Base-by-base conservation (phyloP, 2,113 vertebrate species). In the Oceanites oceanicus region DNA sequence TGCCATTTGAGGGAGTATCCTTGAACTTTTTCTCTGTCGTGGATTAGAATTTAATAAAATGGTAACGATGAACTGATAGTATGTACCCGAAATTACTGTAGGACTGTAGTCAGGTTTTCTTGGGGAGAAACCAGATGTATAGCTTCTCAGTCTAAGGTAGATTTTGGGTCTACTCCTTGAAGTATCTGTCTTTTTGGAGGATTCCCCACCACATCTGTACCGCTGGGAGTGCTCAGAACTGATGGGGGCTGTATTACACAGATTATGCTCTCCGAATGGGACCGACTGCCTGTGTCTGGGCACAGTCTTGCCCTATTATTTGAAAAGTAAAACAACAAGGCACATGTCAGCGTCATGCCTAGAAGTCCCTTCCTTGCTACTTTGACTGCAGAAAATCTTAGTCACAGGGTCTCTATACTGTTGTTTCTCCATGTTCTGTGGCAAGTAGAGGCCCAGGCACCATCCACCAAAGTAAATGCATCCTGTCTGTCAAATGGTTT, bases 241-340 rank as follows among this genome's bases (percentile, higher is more conserved):
- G 44, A 2, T 44, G 23, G 15, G 30, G 50, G 21, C 7, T 36
- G 8, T 21, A 2, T 53, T 70, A 34, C 1, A 0, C 0, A 4
- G 53, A 9, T 47, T 38, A 2, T 13, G 4, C 4, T 66, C 21
- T 77, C 13, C 59, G 50, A 66, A 25, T 9, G 42, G 58, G 32
- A 21, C 27, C 71, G 23, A 6, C 20, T 56, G n/a, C 8, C 20
- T n/a, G 3, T 21, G 67, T 42, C 6, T 30, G 26, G 71, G 11
- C 17, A 20, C 17, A 52, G 27, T 32, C 62, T 53, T 40, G 30
- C 10, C 22, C 19, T 42, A 1, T 62, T 63, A 9, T 17, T 38
- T 32, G 8, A 55, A 36, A 72, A 83, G 18, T 36, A 36, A 61
- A 59, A 7, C 26, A 22, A 8, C 9, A 18, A 29, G 44, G 8